Evolutionary conservation across 2,888 invertebrate genomes (phyloP).

Genomic region (Phengaris alcon): DNA sequence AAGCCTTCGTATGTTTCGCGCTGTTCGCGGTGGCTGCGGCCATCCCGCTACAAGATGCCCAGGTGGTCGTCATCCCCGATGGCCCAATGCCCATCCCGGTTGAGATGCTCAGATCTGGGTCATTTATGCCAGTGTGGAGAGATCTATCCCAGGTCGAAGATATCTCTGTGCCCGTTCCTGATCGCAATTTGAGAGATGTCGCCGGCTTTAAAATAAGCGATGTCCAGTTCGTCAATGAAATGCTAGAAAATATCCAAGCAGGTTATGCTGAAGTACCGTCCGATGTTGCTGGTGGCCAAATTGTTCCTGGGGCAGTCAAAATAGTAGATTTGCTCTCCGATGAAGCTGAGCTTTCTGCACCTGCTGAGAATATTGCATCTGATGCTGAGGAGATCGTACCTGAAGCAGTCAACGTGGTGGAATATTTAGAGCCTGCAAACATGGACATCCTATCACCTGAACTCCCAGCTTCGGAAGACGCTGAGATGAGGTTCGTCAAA

Average conservation of each 20-base stretch:
- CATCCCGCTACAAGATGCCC: slow-evolving; percentile 1
- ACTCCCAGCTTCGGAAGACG: neutral
- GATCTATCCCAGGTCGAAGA: neutral
- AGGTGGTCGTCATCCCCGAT: neutral
- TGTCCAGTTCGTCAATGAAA: neutral
- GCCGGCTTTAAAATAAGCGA: neutral
- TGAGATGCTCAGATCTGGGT: slow-evolving; percentile 10
- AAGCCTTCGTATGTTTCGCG: slow-evolving; percentile 23
- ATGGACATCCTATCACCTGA: neutral
- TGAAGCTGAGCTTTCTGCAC: neutral
- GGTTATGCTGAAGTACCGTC: neutral
- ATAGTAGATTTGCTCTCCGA: neutral
- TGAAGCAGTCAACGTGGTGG: neutral
- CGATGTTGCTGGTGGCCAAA: neutral
- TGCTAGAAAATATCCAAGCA: neutral
- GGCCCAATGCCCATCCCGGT: neutral
- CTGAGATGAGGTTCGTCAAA: slow-evolving; percentile 16
- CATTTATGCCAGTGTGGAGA: slow-evolving; percentile 17
- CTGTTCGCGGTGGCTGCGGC: slow-evolving; percentile 27
- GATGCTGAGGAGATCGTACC: neutral
- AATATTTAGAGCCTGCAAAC: neutral
- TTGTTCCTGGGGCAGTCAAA: neutral
- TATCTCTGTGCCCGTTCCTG: neutral
- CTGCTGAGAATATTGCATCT: neutral
- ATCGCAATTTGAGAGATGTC: neutral